Evolutionary conservation across 92 coral and sea anemone genomes (phyloP).

Genomic region (Virgularia gustaviana): DNA sequence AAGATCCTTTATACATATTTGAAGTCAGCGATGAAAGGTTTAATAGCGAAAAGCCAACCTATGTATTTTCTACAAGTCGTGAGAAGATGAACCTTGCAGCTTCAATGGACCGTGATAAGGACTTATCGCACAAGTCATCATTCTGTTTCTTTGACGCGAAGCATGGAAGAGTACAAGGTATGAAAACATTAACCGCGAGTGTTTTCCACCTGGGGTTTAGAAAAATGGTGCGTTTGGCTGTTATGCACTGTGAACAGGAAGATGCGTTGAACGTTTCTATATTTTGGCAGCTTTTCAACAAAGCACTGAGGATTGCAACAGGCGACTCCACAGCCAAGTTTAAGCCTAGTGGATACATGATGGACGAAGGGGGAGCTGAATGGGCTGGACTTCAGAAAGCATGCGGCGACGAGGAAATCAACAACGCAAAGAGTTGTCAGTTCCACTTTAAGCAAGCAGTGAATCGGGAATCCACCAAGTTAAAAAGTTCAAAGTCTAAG

Average conservation of each 20-base stretch:
- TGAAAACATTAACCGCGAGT: constrained; percentile 30
- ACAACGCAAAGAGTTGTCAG: constrained; percentile 29
- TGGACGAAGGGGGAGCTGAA: constrained; percentile 32
- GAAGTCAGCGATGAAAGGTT: constrained; percentile 26
- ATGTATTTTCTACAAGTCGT: constrained; percentile 30
- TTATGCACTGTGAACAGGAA: constrained; percentile 29
- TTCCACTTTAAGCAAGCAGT: constrained; percentile 35
- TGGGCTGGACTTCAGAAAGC: constrained; percentile 34
- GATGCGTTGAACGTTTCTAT: constrained; percentile 14
- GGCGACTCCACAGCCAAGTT: constrained; percentile 10
- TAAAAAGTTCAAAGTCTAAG: constrained; percentile 24
- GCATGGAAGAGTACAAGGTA: constrained; percentile 25
- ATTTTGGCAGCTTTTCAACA: constrained; percentile 16
- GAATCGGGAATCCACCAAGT: constrained; percentile 24
- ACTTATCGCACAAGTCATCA: not conserved
- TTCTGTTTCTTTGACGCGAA: constrained; percentile 18
- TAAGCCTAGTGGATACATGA: constrained; percentile 24
- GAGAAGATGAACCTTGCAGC: constrained; percentile 31
- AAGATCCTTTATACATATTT: constrained; percentile 23
- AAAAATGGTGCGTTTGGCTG: constrained; percentile 17
- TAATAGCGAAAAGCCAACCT: constrained; percentile 28
- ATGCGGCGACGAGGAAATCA: constrained; percentile 17
- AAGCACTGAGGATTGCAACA: constrained; percentile 18
- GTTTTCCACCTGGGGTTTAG: constrained; percentile 18
- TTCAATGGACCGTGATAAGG: constrained; percentile 2